Percentiles rank a stretch among this genome's conserved stretches.
These are phyloP conservation scores for Zophobas morio DNA, from an alignment of 1,140 invertebrate genomes.

Conservation along the genomic window DNA sequence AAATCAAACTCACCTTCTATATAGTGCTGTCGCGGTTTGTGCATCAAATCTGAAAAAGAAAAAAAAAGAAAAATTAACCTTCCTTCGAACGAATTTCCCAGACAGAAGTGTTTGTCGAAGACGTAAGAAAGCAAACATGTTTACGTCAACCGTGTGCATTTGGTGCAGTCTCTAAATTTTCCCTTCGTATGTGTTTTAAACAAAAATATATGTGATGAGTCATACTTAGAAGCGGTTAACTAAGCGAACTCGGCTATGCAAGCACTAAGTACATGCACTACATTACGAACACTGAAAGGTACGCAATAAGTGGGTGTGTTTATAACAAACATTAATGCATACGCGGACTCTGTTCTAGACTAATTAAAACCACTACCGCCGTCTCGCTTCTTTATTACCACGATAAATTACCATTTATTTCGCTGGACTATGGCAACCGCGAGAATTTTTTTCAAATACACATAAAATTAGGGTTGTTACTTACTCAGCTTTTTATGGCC, in stretches of 20 bases:
- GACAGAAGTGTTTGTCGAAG: neutral
- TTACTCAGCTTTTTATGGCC: constrained; percentile 10
- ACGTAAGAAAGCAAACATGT: constrained; percentile 27
- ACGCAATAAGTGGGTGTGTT: constrained; percentile 33
- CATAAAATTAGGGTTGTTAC: constrained; percentile 16
- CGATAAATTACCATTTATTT: constrained; percentile 37
- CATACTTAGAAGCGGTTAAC: too few relatives aligned
- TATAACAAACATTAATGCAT: constrained; percentile 33
- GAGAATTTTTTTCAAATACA: constrained; percentile 24
- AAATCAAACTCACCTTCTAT: constrained; percentile 54
- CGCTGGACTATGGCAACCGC: constrained; percentile 14
- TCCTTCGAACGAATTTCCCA: constrained; percentile 4
- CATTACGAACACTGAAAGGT: constrained; percentile 6
- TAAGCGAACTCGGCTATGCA: neutral
- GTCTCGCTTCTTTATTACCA: constrained; percentile 33
- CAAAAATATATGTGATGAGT: too few relatives aligned
- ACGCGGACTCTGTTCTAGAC: constrained; percentile 22
- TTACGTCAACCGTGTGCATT: constrained; percentile 24
- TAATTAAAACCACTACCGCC: constrained; percentile 29
- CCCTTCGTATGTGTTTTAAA: too few relatives aligned
- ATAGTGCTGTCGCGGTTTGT: constrained; percentile 59
- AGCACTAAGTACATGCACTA: constrained; percentile 21
- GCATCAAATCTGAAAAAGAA: constrained; percentile 61
- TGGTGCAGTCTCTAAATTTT: neutral
- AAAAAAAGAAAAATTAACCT: constrained; percentile 8